Evolutionary conservation across 2,888 invertebrate species (phyloP).

Genomic region (Hypercompe scribonia): DNA sequence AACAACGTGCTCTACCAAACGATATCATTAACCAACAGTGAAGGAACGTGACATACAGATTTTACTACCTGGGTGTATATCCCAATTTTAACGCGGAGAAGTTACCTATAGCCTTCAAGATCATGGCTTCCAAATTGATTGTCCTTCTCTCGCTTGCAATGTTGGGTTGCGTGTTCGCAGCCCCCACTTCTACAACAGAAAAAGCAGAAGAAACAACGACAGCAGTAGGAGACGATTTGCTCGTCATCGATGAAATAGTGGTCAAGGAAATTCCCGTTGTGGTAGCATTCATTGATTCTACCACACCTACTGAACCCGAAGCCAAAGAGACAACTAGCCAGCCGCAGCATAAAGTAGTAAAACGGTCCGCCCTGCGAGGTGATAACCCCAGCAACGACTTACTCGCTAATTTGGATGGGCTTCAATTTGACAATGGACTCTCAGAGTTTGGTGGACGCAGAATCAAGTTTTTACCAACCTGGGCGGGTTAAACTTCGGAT

Average conservation of each 20-base stretch:
- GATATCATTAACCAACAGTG: conserved; percentile 33
- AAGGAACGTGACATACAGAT: conserved; percentile 52
- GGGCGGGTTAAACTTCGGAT: conserved; percentile 67
- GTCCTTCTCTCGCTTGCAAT: conserved; percentile 71
- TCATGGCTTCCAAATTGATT: conserved; percentile 69
- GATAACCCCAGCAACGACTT: conserved; percentile 75
- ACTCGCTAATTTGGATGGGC: conserved; percentile 70
- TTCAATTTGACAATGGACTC: conserved; percentile 66
- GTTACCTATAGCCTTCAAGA: conserved; percentile 65
- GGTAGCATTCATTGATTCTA: conserved; percentile 54
- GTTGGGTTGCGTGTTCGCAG: conserved; percentile 58
- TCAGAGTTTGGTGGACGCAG: conserved; percentile 72
- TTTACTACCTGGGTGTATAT: conserved; percentile 56
- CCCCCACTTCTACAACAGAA: conserved; percentile 61
- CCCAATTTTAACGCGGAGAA: conserved; percentile 64
- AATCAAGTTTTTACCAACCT: conserved; percentile 79
- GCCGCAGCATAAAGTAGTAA: conserved; percentile 66
- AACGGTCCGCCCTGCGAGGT: conserved; percentile 71
- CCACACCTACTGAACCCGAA: conserved; percentile 50
- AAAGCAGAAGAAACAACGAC: conserved; percentile 56
- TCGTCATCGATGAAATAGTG: conserved; percentile 64
- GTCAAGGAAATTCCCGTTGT: conserved; percentile 68
- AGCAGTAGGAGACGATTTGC: conserved; percentile 52
- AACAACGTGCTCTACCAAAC: conserved; percentile 54
- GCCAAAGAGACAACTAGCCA: conserved; percentile 44